Base-by-base conservation (phyloP, 2,797 vertebrate genomes). In the Sternotherus odoratus region DNA sequence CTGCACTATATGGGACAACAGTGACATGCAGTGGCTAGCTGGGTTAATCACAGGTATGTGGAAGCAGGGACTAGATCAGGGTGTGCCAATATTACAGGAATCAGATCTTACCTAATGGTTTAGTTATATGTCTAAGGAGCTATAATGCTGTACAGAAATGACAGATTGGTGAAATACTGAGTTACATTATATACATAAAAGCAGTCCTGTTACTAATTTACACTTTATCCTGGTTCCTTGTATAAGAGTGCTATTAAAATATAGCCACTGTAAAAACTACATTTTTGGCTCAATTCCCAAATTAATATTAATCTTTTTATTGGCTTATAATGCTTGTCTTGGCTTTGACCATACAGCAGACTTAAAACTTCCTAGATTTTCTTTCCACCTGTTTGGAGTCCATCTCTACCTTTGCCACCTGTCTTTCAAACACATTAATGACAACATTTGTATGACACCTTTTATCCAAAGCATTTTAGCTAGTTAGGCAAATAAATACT, bases 1-100 rank as follows among this genome's bases (percentile, higher is more conserved):
- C 10, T 83, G 24, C 49, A 43, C 80, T 92, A 6, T 60, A 87
- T 93, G 93, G 92, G 96, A 77, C 96, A 96, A 96, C 77, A 97
- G 94, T 93, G 96, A 95, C 96, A 28, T 77, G 91, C 94, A 74
- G 96, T 3, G 96, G 95, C 88, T 87, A 88, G 77, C 80, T 5
- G 8, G 60, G 53, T 78, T 85, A 30, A 94, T 80, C 87, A 54
- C 94, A 88, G 81, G 88, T 39, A 5, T 0, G 5, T 2, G 12
- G 90, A 15, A 57, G 24, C 28, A 1, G 4, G 28, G 3, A 23
- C 46, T 77, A 63, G 51, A 19, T 6, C 48, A 69, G n/a, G 36
- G 36, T 69, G 66, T 69, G n/a, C 10, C 19, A 39, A 39, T 21
- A 39, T 69, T 39, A 39, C 19, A 69, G 36, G 36, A 69, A 69